Conservation (phyloP, 2,888 invertebrate genomes). For the Crossocerus cetratus region DNA sequence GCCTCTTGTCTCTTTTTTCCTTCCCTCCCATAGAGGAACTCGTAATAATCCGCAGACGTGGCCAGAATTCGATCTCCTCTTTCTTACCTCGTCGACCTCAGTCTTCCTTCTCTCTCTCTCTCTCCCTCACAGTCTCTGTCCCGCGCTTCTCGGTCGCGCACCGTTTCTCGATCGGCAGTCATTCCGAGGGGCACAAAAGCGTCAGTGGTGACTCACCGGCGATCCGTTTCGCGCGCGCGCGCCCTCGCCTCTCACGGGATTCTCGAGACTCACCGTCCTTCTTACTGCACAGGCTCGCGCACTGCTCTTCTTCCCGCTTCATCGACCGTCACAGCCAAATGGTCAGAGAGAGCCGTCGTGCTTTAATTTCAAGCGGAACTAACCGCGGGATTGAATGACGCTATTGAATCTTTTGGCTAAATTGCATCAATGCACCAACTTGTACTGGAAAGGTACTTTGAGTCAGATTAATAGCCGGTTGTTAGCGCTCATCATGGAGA, state of each 20-base stretch:
- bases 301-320: too few species aligned
- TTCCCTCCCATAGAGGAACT: constrained; percentile 25
- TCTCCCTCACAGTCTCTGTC: constrained; percentile 17
- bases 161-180: neutral
- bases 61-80: constrained; percentile 56
- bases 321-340: too few species aligned
- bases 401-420: too few species aligned
- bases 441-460: too few species aligned
- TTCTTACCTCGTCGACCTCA: constrained; percentile 10
- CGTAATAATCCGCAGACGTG: constrained; percentile 56
- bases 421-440: too few species aligned
- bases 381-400: too few species aligned
- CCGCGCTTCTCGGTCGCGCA: constrained; percentile 10
- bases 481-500: too few species aligned
- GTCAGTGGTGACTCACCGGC: constrained; percentile 22
- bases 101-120: constrained; percentile 13
- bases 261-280: neutral
- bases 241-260: constrained; percentile 20
- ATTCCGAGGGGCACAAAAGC: neutral
- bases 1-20: constrained; percentile 44
- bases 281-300: too few species aligned
- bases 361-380: too few species aligned
- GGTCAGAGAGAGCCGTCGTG: too few species aligned
- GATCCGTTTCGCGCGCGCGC: constrained; percentile 29
- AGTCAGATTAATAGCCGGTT: too few species aligned